Base-by-base conservation (phyloP, 2,113 vertebrate species). In the Alectura lathami region DNA sequence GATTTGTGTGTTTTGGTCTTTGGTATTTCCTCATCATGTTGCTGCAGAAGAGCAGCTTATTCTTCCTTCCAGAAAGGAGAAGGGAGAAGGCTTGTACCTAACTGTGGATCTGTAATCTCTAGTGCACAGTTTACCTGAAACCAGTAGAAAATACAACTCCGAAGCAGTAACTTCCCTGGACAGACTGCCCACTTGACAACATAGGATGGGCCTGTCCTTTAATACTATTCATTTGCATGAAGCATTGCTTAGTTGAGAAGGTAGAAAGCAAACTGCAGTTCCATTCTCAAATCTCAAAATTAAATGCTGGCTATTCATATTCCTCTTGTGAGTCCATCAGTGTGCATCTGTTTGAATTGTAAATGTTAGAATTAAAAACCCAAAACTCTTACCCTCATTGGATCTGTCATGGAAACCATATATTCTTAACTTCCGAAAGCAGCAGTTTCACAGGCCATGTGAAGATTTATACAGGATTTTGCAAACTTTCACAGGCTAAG, bases 381-480 rank as follows among this genome's bases (percentile, higher is more conserved):
- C 17, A 0, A 27, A 51, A n/a, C 3, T 23, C 38, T 59, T 77
- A 38, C 27, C 4, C 4, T 69, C 20, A 1, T 36, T 79, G 62
- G 24, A 26, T 69, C 53, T 80, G 50, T 74, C 29, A 12, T 42
- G 59, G 54, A 76, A 94, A 38, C 45, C 0, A 1, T 42, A 17
- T 1, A 34, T 34, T 48, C n/a, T 80, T 88, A 26, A 59, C 45
- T 40, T 42, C 48, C 59, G 42, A 45, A 86, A 73, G 16, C 38
- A 43, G 6, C 1, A 2, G 50, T 27, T 36, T 89, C 0, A 0
- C 15, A 29, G 40, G 12, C 92, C 62, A 30, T 10, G 8, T 51
- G n/a, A 66, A 68, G 21, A n/a, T 87, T 73, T 76, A 15, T 10
- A 16, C 11, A 26, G 53, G 42, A 43, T 75, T 78, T 94, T 0